These are phyloP conservation scores for Trichopoda pennipes DNA, from an alignment of 2,888 invertebrate genomes.

Conservation along the genomic window DNA sequence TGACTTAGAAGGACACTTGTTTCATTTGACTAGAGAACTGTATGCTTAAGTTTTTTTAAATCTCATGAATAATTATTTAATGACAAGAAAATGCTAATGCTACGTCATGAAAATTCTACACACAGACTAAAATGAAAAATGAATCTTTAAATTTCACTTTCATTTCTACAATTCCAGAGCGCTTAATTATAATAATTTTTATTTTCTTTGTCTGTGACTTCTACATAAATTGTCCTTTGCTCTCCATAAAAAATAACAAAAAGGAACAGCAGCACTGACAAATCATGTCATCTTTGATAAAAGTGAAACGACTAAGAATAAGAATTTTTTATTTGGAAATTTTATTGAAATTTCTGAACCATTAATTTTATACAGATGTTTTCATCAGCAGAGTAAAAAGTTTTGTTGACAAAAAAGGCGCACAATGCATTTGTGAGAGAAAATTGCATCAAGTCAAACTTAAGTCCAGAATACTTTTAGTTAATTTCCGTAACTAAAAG, in stretches of 20 bases:
- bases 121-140: neutral
- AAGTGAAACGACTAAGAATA: neutral
- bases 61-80: conserved; percentile 65
- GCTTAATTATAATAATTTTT: conserved; percentile 5
- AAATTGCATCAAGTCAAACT: conserved; percentile 15
- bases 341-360: conserved; percentile 39
- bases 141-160: conserved; percentile 8
- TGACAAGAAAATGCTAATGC: conserved; percentile 54
- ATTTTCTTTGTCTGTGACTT: neutral
- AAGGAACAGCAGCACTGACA: neutral
- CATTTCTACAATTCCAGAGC: neutral
- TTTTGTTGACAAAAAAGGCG: conserved; percentile 8
- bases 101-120: conserved; percentile 10
- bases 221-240: neutral
- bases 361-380: conserved; percentile 46
- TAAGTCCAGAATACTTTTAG: neutral
- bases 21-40: conserved; percentile 47
- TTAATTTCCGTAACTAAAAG: no score
- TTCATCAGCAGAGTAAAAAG: conserved; percentile 17
- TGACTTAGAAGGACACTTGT: conserved; percentile 58
- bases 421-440: neutral
- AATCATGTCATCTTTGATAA: conserved; percentile 27
- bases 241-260: conserved; percentile 1
- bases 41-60: conserved; percentile 26
- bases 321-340: neutral